Evolutionary conservation across 1,140 invertebrate genomes (phyloP).

Genomic region (Zaprionus kolodkinae): DNA sequence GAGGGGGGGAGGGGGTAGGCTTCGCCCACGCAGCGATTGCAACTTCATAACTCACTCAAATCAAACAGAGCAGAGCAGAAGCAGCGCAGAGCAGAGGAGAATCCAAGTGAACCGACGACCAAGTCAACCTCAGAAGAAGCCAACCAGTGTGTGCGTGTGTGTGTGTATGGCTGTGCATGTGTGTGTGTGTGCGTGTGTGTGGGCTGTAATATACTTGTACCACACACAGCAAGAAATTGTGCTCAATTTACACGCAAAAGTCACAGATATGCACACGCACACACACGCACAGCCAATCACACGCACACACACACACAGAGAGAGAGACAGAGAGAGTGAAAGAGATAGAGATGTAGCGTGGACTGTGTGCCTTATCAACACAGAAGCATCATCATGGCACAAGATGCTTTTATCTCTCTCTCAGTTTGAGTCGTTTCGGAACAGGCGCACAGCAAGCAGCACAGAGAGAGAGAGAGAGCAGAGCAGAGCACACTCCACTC

Average conservation of each 20-base stretch:
- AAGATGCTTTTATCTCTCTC: conserved; percentile 83
- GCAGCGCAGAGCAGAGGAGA: conserved; percentile 9
- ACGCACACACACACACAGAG: conserved; percentile 16
- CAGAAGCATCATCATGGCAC: conserved; percentile 79
- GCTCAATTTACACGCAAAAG: conserved; percentile 73
- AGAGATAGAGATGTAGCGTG: conserved; percentile 27
- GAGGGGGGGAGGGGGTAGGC: neutral
- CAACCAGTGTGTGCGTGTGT: neutral
- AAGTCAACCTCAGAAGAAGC: conserved; percentile 41
- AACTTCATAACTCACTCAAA: conserved; percentile 79
- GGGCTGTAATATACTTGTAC: conserved; percentile 39
- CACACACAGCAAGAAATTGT: conserved; percentile 60
- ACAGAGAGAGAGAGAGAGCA: conserved; percentile 23
- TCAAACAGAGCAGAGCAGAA: conserved; percentile 15
- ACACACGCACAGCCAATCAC: conserved; percentile 4
- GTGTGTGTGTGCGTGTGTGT: conserved; percentile 6
- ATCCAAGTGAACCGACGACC: conserved; percentile 10
- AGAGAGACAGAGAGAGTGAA: conserved; percentile 7
- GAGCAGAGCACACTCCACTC: conserved; percentile 60
- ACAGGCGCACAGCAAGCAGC: conserved; percentile 73
- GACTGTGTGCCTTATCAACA: conserved; percentile 71
- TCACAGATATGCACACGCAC: conserved; percentile 37
- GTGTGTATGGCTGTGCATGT: conserved; percentile 6
- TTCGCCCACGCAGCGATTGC: conserved; percentile 65
- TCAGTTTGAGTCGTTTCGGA: conserved; percentile 81